These are phyloP conservation scores for Cephus pygmeus DNA, from an alignment of 2,888 invertebrate species.

Conservation along the genomic window DNA sequence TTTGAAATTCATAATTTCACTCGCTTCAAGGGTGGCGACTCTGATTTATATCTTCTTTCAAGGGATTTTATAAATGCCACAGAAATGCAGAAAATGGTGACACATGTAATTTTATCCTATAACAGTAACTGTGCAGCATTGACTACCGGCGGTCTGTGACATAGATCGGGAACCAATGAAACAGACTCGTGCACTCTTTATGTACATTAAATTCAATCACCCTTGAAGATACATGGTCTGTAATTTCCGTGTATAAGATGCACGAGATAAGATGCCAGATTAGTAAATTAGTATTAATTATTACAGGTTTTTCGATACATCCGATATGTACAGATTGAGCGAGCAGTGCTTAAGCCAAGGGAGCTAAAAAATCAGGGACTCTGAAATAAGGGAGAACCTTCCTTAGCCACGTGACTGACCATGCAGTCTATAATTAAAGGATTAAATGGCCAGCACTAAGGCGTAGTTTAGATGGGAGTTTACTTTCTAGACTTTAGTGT, in stretches of 20 bases:
- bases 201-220: no score
- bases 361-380: not conserved
- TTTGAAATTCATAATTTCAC: not conserved
- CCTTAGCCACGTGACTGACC: not conserved
- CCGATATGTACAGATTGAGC: not conserved
- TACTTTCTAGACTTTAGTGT: slow-evolving; percentile 32
- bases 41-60: not conserved
- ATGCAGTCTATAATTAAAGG: slow-evolving; percentile 44
- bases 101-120: not conserved
- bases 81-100: no score
- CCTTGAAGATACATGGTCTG: no score
- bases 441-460: slow-evolving; percentile 42
- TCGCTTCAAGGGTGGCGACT: not conserved
- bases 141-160: not conserved
- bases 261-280: no score
- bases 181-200: no score
- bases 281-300: no score
- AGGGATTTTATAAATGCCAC: not conserved
- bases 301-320: no score
- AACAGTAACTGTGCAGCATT: not conserved
- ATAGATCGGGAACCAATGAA: not conserved
- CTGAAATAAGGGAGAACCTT: not conserved
- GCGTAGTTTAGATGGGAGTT: slow-evolving; percentile 37
- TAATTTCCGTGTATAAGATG: no score
- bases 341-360: not conserved